phyloP scores from a whole-genome alignment of 2,797 vertebrate genomes.

The Hafferia zeledoni region DNA sequence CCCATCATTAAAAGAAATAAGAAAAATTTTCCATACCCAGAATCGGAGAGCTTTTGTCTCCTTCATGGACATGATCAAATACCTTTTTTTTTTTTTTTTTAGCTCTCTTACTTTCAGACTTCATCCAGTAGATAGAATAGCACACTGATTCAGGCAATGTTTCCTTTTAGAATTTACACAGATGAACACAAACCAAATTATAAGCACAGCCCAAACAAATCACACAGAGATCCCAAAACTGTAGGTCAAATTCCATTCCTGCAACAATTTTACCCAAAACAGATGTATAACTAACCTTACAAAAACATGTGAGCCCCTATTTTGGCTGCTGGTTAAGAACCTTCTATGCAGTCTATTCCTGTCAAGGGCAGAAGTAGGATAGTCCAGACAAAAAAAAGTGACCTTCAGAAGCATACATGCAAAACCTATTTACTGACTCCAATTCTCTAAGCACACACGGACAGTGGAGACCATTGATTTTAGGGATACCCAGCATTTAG shows the following conservation, averaged over 20 bases:
- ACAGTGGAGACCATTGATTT: not conserved
- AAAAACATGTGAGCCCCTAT: constrained; percentile 16
- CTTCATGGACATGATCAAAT: not conserved
- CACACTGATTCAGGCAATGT: not conserved
- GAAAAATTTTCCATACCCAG: not conserved
- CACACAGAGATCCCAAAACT: not conserved
- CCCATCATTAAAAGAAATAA: constrained; percentile 43
- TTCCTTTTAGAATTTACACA: constrained; percentile 29
- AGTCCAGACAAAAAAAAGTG: not conserved
- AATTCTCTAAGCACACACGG: not conserved
- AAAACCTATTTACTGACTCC: not conserved
- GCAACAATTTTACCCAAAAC: constrained; percentile 59
- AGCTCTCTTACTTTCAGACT: constrained; percentile 11
- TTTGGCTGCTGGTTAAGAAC: constrained; percentile 49
- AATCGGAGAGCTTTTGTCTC: not conserved
- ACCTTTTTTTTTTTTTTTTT: not conserved
- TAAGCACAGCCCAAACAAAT: constrained; percentile 27
- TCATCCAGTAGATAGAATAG: not conserved
- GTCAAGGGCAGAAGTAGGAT: not conserved
- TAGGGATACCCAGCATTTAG: not conserved
- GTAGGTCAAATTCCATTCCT: constrained; percentile 56
- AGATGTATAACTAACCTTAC: constrained; percentile 53
- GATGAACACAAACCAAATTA: constrained; percentile 17
- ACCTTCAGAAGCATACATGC: not conserved
- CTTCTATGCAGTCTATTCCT: not conserved